Percentiles rank a stretch among this genome's conserved stretches.
phyloP scores from a whole-genome alignment of 2,888 invertebrate genomes.

The Pherbina coryleti region DNA sequence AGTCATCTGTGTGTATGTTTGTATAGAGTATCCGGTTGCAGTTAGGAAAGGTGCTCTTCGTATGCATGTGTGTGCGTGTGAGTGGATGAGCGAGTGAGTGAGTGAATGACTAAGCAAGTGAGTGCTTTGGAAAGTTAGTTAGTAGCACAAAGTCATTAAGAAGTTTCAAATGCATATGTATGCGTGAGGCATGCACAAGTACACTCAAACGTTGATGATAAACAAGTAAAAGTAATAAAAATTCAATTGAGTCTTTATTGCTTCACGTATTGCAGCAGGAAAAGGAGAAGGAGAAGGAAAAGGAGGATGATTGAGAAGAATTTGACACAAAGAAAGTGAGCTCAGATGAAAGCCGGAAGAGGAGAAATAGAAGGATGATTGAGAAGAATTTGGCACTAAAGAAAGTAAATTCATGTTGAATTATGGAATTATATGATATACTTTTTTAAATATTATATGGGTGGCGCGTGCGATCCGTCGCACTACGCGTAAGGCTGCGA shows the following conservation, averaged over 20 bases:
- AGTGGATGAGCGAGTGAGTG: constrained; percentile 1
- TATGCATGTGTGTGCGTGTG: neutral
- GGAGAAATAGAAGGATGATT: no score
- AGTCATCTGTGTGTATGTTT: neutral
- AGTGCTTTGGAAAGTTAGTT: neutral
- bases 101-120: neutral
- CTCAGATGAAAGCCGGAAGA: constrained; percentile 38
- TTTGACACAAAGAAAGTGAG: no score
- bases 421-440: no score
- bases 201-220: neutral
- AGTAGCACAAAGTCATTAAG: constrained; percentile 22
- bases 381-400: no score
- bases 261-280: neutral
- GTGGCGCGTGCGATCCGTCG: no score
- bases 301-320: no score
- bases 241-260: constrained; percentile 18
- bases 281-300: no score
- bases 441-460: no score
- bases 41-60: neutral
- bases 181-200: constrained; percentile 2
- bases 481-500: no score
- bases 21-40: neutral
- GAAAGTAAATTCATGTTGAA: no score
- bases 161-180: constrained; percentile 24
- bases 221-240: constrained; percentile 6